Percentiles rank a stretch among this genome's conserved stretches.
Evolutionary conservation across 2,797 vertebrate species (phyloP).

Genomic region (Natrix natrix): DNA sequence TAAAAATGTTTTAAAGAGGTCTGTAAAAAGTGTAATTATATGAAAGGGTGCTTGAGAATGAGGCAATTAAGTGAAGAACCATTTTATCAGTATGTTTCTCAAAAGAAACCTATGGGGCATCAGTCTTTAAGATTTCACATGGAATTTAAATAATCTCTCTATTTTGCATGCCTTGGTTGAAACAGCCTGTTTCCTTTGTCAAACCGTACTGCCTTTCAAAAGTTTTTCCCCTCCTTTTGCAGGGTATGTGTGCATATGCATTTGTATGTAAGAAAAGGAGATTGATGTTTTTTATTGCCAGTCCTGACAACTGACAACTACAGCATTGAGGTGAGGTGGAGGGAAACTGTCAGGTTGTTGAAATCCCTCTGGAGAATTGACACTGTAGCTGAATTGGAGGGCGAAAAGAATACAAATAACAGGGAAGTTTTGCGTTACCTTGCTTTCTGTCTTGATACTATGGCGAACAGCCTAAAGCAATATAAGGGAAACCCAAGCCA

Average conservation of each 20-base stretch:
- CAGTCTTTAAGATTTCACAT: slow-evolving; percentile 10
- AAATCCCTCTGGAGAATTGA: slow-evolving; percentile 57
- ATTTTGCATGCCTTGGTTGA: slow-evolving; percentile 18
- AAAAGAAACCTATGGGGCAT: background rate
- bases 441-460: slow-evolving; percentile 40
- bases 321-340: slow-evolving; percentile 56
- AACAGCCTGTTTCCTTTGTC: slow-evolving; percentile 7
- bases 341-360: slow-evolving; percentile 63
- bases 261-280: background rate
- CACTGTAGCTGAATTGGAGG: slow-evolving; percentile 39
- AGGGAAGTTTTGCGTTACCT: slow-evolving; percentile 36
- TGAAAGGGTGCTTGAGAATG: background rate
- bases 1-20: background rate
- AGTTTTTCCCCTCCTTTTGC: background rate
- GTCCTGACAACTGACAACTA: slow-evolving; percentile 58
- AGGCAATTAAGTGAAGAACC: background rate
- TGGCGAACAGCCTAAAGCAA: slow-evolving; percentile 55
- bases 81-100: background rate
- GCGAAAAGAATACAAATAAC: slow-evolving; percentile 61
- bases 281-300: slow-evolving; percentile 64
- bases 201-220: slow-evolving; percentile 31
- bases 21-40: background rate
- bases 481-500: slow-evolving; percentile 57
- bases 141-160: slow-evolving; percentile 3
- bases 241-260: background rate